Conservation (phyloP, 2,113 vertebrate species). For the Probosciger aterrimus region DNA sequence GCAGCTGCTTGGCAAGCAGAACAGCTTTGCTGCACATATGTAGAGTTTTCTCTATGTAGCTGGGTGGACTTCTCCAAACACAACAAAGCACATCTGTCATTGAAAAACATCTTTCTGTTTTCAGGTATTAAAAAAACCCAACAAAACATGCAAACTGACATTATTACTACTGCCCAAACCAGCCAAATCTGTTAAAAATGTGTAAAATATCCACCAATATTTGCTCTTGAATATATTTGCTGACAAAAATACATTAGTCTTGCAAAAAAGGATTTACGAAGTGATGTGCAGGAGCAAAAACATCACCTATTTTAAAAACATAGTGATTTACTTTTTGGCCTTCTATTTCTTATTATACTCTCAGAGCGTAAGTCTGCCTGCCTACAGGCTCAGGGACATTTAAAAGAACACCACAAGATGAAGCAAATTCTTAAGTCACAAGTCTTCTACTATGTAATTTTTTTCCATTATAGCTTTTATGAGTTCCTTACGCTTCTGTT, state of each 20-base stretch:
- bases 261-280: neutral
- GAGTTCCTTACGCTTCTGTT: neutral
- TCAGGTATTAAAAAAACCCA: neutral
- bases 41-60: accelerated
- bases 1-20: neutral
- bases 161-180: neutral
- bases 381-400: neutral
- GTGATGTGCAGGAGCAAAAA: neutral
- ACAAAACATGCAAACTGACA: neutral
- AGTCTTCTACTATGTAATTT: neutral
- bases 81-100: neutral
- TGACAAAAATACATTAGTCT: neutral
- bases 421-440: neutral
- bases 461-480: neutral
- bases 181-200: neutral
- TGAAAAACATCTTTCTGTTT: neutral
- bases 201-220: neutral
- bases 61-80: neutral
- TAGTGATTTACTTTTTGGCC: neutral
- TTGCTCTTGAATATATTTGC: neutral
- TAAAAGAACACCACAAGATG: neutral
- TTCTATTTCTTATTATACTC: neutral
- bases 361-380: neutral
- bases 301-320: neutral
- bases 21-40: neutral